A percentile compares a stretch with the other conserved stretches of the same genome.
These are phyloP conservation scores for Odocoileus hemionus DNA, from an alignment of 2,113 vertebrate species.

Conservation along the genomic window DNA sequence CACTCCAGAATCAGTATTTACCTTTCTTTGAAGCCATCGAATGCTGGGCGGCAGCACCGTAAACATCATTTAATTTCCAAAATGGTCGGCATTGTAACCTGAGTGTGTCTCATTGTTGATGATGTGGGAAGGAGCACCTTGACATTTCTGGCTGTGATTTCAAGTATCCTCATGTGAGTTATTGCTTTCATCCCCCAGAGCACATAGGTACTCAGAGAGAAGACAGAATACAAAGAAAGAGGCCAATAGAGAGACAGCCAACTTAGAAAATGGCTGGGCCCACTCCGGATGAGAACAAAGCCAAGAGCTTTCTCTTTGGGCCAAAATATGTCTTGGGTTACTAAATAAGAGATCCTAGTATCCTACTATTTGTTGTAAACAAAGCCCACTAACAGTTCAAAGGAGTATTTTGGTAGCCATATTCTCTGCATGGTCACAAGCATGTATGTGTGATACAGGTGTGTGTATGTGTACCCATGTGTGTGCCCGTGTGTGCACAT, in stretches of 20 bases:
- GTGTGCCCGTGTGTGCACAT: not conserved
- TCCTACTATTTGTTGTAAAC: not conserved
- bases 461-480: not conserved
- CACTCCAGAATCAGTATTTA: not conserved
- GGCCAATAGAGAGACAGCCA: not conserved
- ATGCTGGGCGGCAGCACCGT: not conserved
- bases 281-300: not conserved
- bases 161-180: slow-evolving; percentile 42
- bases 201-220: slow-evolving; percentile 13
- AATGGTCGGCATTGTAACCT: slow-evolving; percentile 23
- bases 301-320: not conserved
- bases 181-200: slow-evolving; percentile 29
- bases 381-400: not conserved
- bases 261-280: not conserved
- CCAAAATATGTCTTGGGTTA: not conserved
- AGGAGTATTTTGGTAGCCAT: not conserved
- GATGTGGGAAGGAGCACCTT: slow-evolving; percentile 42
- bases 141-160: slow-evolving; percentile 67
- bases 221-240: slow-evolving; percentile 10
- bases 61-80: slow-evolving; percentile 59
- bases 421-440: not conserved
- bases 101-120: slow-evolving; percentile 19
- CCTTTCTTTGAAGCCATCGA: slow-evolving; percentile 22
- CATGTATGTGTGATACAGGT: not conserved
- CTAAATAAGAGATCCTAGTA: not conserved